Conservation (phyloP, 2,797 vertebrate genomes). For the Spheniscus humboldti region DNA sequence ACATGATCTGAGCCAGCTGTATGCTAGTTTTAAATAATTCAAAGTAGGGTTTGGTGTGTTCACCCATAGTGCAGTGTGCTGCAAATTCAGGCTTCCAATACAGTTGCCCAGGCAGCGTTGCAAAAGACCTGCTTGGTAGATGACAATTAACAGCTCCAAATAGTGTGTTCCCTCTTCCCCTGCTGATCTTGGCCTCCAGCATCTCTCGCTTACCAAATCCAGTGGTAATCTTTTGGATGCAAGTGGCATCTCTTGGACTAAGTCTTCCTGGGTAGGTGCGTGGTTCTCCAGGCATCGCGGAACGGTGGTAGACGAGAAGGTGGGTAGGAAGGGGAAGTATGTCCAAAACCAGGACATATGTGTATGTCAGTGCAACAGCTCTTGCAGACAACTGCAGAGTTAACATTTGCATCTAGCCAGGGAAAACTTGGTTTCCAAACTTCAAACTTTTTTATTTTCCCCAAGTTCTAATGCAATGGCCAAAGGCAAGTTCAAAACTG, state of each 20-base stretch:
- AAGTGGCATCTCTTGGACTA: not conserved
- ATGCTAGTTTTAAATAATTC: not conserved
- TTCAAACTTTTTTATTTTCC: no score
- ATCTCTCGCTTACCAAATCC: not conserved
- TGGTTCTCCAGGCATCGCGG: not conserved
- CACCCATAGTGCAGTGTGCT: not conserved
- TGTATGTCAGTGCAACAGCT: not conserved
- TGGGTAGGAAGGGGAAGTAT: not conserved
- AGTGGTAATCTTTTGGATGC: not conserved
- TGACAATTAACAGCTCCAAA: not conserved
- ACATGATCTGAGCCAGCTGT: not conserved
- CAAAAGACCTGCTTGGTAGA: not conserved
- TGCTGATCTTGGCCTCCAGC: not conserved
- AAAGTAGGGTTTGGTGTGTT: not conserved
- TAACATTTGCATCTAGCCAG: not conserved
- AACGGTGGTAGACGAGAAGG: not conserved
- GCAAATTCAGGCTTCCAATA: not conserved
- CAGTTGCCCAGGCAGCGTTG: not conserved
- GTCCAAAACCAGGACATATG: no score
- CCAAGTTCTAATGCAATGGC: not conserved
- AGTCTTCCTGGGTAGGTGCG: rapidly evolving
- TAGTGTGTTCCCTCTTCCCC: not conserved
- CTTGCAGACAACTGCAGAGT: not conserved
- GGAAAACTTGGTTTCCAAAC: not conserved
- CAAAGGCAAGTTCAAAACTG: not conserved